phyloP scores from a whole-genome alignment of 2,113 vertebrate genomes.

The Podiceps cristatus region DNA sequence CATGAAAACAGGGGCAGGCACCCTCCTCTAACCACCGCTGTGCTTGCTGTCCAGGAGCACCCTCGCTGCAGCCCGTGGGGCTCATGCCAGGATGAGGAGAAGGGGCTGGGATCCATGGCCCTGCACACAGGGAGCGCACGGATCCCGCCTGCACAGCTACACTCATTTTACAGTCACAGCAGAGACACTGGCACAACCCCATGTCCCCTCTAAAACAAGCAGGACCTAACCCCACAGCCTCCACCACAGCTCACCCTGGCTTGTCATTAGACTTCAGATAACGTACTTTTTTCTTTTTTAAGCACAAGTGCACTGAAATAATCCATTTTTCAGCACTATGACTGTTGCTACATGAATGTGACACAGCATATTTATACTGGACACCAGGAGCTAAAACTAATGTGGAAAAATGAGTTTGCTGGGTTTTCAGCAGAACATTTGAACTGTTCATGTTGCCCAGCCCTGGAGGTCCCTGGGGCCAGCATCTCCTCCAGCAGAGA shows the following conservation, averaged over 20 bases:
- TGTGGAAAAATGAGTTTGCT: background rate
- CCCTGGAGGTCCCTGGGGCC: background rate
- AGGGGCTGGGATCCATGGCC: background rate
- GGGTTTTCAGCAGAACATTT: background rate
- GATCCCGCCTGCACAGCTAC: background rate
- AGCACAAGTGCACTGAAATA: background rate
- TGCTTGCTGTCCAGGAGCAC: background rate
- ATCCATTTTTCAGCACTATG: background rate
- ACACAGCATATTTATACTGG: background rate
- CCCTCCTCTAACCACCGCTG: background rate
- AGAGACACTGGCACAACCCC: background rate
- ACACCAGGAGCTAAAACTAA: background rate
- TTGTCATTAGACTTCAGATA: background rate
- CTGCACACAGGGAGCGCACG: fast-evolving
- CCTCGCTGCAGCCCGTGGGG: fast-evolving
- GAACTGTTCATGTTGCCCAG: fast-evolving
- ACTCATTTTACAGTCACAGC: background rate
- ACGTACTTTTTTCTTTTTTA: background rate
- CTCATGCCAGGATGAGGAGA: background rate
- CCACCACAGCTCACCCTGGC: background rate
- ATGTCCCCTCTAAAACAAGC: background rate
- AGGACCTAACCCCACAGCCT: background rate
- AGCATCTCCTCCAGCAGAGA: background rate
- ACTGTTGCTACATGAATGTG: background rate
- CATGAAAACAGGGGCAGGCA: background rate